Percentiles rank a stretch among this genome's conserved stretches.
Conservation (phyloP, 2,888 invertebrate genomes). For the Drosophila kuntzei region DNA sequence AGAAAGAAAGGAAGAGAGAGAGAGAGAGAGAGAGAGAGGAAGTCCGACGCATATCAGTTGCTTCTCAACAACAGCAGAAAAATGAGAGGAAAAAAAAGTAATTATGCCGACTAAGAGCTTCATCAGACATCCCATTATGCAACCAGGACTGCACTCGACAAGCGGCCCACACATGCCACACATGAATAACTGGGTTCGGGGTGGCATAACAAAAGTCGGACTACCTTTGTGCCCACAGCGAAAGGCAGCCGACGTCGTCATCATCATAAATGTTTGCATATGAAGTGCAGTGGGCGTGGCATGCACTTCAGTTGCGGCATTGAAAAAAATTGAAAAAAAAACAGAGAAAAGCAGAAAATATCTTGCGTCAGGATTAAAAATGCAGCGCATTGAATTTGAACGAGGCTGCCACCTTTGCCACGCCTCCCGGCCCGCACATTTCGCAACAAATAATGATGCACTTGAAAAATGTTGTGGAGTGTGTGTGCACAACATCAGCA, state of each 20-base stretch:
- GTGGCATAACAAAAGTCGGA: conserved; percentile 60
- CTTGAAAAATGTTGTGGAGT: conserved; percentile 72
- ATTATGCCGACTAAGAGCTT: conserved; percentile 82
- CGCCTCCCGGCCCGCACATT: conserved; percentile 38
- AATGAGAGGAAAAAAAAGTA: conserved; percentile 68
- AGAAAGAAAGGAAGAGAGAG: neutral
- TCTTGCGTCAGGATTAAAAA: conserved; percentile 77
- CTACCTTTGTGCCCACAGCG: conserved; percentile 68
- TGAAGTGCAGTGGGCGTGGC: conserved; percentile 71
- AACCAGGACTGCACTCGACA: conserved; percentile 74
- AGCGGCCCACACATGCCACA: conserved; percentile 51
- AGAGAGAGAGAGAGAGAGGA: neutral
- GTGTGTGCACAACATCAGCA: conserved; percentile 52
- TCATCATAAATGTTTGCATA: conserved; percentile 80
- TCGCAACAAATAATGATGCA: conserved; percentile 80
- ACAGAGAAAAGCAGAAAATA: conserved; percentile 50
- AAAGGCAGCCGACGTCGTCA: conserved; percentile 51
- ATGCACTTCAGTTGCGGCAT: conserved; percentile 79
- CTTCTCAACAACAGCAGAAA: conserved; percentile 10
- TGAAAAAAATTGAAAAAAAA: conserved; percentile 48
- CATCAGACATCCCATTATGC: conserved; percentile 81
- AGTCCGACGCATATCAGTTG: conserved; percentile 49
- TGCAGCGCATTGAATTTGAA: conserved; percentile 79
- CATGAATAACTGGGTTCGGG: neutral
- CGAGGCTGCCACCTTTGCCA: conserved; percentile 44